A percentile compares a stretch with the other conserved stretches of the same genome.
phyloP scores from a whole-genome alignment of 2,888 invertebrate species.

The Fragum fragum region DNA sequence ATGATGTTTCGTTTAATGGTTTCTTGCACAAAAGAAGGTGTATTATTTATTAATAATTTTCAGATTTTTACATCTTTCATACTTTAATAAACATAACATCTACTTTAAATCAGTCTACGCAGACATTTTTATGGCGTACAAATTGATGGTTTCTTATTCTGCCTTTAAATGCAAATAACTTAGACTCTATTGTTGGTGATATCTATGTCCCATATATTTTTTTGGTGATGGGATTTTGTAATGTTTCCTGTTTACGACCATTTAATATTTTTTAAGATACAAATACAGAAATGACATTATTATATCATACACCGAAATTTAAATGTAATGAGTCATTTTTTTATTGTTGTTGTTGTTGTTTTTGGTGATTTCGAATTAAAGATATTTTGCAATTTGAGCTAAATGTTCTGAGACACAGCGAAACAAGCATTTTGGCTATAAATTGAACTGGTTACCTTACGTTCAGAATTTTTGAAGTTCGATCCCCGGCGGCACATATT shows the following conservation, averaged over 20 bases:
- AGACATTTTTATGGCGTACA: constrained; percentile 20
- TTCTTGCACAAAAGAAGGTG: neutral
- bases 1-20: neutral
- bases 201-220: neutral
- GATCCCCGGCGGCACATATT: too few relatives aligned
- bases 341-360: too few relatives aligned
- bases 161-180: constrained; percentile 10
- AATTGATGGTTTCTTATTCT: constrained; percentile 22
- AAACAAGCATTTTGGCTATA: too few relatives aligned
- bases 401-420: too few relatives aligned
- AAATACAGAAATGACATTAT: neutral
- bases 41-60: constrained; percentile 20
- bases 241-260: neutral
- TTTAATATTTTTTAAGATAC: neutral
- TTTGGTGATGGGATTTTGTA: neutral
- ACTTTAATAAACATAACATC: neutral
- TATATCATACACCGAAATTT: too few relatives aligned
- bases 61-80: constrained; percentile 5
- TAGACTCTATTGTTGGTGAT: neutral
- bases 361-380: too few relatives aligned
- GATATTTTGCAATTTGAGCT: too few relatives aligned
- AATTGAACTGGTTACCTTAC: too few relatives aligned
- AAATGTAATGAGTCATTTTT: too few relatives aligned
- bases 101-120: constrained; percentile 20
- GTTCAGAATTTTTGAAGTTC: too few relatives aligned